These are phyloP conservation scores for Enteromius thamalakanensis DNA, from an alignment of 2,797 vertebrate species.

Conservation along the genomic window DNA sequence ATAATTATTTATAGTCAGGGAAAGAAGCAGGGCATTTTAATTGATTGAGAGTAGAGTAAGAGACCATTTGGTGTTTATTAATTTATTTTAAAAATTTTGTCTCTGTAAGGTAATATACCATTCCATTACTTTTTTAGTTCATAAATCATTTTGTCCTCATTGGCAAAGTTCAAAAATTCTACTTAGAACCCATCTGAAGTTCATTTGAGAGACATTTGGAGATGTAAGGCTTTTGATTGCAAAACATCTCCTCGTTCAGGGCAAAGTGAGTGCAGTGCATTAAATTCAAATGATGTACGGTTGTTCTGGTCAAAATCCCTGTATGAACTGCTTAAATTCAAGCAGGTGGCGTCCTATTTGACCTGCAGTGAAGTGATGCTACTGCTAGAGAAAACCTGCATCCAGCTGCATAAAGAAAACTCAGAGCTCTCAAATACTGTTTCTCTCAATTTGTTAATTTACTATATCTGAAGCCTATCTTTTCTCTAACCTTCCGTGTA, in stretches of 20 bases:
- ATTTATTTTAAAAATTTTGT: slow-evolving; percentile 30
- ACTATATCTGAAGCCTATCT: slow-evolving; percentile 11
- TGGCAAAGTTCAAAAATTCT: not conserved
- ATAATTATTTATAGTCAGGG: slow-evolving; percentile 53
- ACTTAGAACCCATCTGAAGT: not conserved
- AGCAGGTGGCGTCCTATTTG: not conserved
- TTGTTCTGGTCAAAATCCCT: not conserved
- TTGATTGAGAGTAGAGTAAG: slow-evolving; percentile 42
- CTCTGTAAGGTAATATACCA: slow-evolving; percentile 17
- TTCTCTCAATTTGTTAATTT: slow-evolving; percentile 23
- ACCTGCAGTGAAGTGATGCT: no score
- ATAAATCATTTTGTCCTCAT: slow-evolving; percentile 2
- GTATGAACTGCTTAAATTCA: not conserved
- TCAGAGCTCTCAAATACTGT: not conserved
- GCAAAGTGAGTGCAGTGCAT: not conserved
- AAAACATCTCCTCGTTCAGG: not conserved
- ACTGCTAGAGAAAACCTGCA: no score
- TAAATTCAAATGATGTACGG: not conserved
- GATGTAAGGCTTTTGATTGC: not conserved
- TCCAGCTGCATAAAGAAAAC: not conserved
- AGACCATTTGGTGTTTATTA: slow-evolving; percentile 33
- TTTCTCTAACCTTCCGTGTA: not conserved
- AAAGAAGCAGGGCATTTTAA: slow-evolving; percentile 46
- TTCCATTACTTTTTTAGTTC: slow-evolving; percentile 1
- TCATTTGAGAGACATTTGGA: not conserved